Evolutionary conservation across 2,113 vertebrate species (phyloP).

Genomic region (Xiphophorus hellerii): DNA sequence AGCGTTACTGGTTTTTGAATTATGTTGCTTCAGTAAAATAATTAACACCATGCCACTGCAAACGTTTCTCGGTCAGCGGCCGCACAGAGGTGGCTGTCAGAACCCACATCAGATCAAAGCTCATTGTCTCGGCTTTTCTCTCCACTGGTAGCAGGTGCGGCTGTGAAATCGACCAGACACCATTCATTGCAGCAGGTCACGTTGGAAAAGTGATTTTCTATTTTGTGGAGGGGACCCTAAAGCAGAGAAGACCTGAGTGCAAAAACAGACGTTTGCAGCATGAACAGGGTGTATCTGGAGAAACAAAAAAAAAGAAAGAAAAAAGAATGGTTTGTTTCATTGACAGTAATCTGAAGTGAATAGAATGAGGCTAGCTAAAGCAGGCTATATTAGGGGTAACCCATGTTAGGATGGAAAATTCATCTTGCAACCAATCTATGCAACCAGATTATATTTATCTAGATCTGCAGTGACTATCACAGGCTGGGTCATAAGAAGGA

Average conservation of each 20-base stretch:
- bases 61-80: conserved; percentile 21
- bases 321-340: conserved; percentile 25
- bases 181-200: conserved; percentile 18
- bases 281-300: conserved; percentile 2
- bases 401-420: conserved; percentile 6
- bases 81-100: conserved; percentile 24
- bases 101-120: conserved; percentile 40
- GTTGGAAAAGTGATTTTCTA: conserved; percentile 37
- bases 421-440: background rate
- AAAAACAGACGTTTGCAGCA: conserved; percentile 19
- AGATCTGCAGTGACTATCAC: background rate
- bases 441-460: conserved; percentile 6
- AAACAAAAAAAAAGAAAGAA: conserved; percentile 23
- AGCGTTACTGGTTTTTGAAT: conserved; percentile 36
- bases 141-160: conserved; percentile 38
- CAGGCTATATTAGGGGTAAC: conserved; percentile 17
- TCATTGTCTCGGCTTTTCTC: conserved; percentile 45
- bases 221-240: conserved; percentile 7
- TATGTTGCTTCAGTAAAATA: conserved; percentile 44
- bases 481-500: conserved; percentile 1
- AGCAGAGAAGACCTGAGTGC: conserved; percentile 13
- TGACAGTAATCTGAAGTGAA: conserved; percentile 30
- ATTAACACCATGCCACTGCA: conserved; percentile 49
- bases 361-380: conserved; percentile 5
- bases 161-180: conserved; percentile 13